Conservation (phyloP, 1,140 invertebrate genomes). For the Danaus plexippus region DNA sequence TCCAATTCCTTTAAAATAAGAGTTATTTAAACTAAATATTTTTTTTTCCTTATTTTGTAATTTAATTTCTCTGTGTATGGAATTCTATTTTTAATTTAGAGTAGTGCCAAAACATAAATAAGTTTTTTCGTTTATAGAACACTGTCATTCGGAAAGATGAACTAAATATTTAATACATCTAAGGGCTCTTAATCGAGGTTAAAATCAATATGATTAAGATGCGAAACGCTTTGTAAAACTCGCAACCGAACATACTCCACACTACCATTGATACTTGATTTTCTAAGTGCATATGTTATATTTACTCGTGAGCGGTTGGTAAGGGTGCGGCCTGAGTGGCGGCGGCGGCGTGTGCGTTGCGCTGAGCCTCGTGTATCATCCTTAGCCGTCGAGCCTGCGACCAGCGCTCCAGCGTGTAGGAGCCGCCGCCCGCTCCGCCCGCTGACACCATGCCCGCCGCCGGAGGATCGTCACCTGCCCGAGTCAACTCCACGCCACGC, state of each 20-base stretch:
- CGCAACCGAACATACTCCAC: no score
- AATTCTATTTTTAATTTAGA: no score
- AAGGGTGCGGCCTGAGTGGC: slow-evolving; percentile 10
- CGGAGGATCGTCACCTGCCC: slow-evolving; percentile 13
- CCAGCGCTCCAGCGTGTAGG: slow-evolving; percentile 57
- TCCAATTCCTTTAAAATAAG: no score
- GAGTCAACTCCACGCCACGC: slow-evolving; percentile 47
- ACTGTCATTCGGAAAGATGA: no score
- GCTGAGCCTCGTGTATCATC: slow-evolving; percentile 60
- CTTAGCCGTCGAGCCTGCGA: slow-evolving; percentile 56
- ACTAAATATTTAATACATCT: no score
- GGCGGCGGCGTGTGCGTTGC: slow-evolving; percentile 26
- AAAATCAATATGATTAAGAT: no score
- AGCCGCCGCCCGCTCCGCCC: slow-evolving; percentile 28
- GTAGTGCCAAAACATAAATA: no score
- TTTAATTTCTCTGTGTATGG: background rate
- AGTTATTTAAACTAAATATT: background rate
- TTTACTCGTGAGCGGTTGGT: slow-evolving; percentile 6
- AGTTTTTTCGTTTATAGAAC: background rate
- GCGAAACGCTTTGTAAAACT: no score
- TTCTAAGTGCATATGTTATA: slow-evolving; percentile 3
- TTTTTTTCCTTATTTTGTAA: background rate
- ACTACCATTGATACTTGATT: no score
- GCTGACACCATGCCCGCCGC: slow-evolving; percentile 29
- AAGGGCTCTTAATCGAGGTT: no score